These are phyloP conservation scores for Timandra comae DNA, from an alignment of 2,888 invertebrate species.

Conservation along the genomic window DNA sequence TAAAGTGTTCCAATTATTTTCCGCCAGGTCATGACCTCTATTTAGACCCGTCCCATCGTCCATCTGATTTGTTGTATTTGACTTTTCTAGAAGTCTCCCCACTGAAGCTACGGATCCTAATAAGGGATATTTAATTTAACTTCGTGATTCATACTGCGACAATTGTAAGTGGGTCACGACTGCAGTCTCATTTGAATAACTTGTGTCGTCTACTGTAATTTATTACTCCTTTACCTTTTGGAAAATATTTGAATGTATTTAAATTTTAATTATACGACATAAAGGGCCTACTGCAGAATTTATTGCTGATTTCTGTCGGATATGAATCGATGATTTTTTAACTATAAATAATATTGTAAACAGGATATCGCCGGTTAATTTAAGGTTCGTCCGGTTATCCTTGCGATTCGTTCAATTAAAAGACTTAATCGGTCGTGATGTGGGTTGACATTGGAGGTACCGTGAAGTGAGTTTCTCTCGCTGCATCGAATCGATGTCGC, in stretches of 20 bases:
- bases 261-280: too few relatives aligned
- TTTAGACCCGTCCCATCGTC: too few relatives aligned
- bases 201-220: slow-evolving; percentile 43
- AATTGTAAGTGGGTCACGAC: slow-evolving; percentile 49
- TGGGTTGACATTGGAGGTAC: slow-evolving; percentile 46
- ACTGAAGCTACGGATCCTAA: too few relatives aligned
- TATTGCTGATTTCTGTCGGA: too few relatives aligned
- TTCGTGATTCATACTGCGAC: slow-evolving; percentile 43
- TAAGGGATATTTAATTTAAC: slow-evolving; percentile 26
- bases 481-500: slow-evolving; percentile 60
- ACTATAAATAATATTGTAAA: too few relatives aligned
- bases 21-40: too few relatives aligned
- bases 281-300: too few relatives aligned
- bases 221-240: slow-evolving; percentile 28
- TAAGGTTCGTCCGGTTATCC: background rate
- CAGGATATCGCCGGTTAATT: background rate
- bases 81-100: too few relatives aligned
- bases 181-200: slow-evolving; percentile 58
- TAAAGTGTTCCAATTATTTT: too few relatives aligned
- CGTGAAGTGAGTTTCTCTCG: slow-evolving; percentile 40
- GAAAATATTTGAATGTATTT: slow-evolving; percentile 10
- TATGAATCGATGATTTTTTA: too few relatives aligned
- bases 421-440: slow-evolving; percentile 24
- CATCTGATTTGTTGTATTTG: too few relatives aligned
- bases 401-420: slow-evolving; percentile 10